phyloP scores from a whole-genome alignment of 2,888 invertebrate species.

The Augochlorella aurata region DNA sequence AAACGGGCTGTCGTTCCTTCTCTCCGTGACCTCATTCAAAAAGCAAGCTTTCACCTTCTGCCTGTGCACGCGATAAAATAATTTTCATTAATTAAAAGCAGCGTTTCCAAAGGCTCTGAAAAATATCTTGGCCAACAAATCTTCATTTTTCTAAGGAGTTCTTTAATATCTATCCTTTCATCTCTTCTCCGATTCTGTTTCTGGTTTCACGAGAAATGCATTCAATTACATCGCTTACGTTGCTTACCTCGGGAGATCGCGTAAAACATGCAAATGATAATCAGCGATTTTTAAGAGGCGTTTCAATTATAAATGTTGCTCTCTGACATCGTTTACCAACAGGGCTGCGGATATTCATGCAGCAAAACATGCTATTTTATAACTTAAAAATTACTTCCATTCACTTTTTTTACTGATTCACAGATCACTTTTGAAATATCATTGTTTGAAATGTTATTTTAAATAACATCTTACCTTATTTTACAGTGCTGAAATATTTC shows the following conservation, averaged over 20 bases:
- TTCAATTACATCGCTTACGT: neutral
- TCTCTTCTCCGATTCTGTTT: neutral
- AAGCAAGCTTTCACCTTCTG: neutral
- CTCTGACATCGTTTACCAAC: neutral
- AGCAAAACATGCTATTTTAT: neutral
- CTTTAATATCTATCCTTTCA: neutral
- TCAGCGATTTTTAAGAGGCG: neutral
- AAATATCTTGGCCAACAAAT: neutral
- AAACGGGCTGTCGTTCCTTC: neutral
- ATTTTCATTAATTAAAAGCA: slow-evolving; percentile 43
- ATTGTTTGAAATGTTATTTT: no score
- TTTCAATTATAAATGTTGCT: neutral
- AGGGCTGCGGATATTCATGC: neutral
- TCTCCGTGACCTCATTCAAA: slow-evolving; percentile 28
- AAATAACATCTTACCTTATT: no score
- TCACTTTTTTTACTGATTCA: no score
- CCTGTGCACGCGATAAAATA: slow-evolving; percentile 34
- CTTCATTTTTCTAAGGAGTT: neutral
- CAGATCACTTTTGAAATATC: no score
- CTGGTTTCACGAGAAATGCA: neutral
- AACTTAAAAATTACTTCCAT: no score
- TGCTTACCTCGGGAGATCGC: neutral
- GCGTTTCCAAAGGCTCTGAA: neutral
- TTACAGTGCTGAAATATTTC: no score
- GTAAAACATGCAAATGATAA: neutral